These are phyloP conservation scores for Micoletzkya japonica DNA, from an alignment of 2,888 invertebrate species.

Conservation along the genomic window DNA sequence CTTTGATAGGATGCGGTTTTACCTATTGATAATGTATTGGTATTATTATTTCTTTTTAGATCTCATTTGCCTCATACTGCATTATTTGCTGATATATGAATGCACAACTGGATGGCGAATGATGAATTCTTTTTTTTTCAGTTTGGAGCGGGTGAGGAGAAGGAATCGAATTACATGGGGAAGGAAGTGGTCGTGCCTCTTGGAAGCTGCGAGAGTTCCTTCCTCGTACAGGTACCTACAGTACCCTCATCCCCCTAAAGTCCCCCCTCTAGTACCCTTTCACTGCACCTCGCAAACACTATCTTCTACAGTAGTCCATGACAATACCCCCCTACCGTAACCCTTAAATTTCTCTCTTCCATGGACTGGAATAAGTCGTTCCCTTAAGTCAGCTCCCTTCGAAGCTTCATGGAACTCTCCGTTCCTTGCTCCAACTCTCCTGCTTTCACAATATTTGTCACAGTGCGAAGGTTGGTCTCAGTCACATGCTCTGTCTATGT, in stretches of 20 bases:
- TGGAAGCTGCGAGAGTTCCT: conserved; percentile 25
- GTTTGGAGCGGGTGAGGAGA: conserved; percentile 17
- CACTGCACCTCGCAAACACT: no score
- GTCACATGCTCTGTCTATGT: no score
- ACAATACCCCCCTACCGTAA: no score
- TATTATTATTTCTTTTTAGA: no score
- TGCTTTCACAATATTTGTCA: conserved; percentile 83
- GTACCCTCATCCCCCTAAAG: background rate
- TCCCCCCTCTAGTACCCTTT: no score
- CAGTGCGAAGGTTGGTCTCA: conserved; percentile 75
- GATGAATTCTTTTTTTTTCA: background rate
- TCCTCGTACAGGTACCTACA: conserved; percentile 24
- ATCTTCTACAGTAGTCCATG: no score
- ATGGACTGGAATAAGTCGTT: no score
- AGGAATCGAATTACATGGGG: background rate
- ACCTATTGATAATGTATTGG: no score
- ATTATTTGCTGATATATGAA: background rate
- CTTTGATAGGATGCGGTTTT: background rate
- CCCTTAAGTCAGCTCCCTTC: conserved; percentile 74
- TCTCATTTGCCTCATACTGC: no score
- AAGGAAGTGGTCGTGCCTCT: conserved; percentile 25
- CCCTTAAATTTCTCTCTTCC: no score
- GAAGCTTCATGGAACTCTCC: conserved; percentile 73
- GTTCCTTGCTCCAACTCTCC: conserved; percentile 76
- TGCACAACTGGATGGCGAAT: background rate